Evolutionary conservation across 2,888 invertebrate species (phyloP), one percentile per base, ranked within the genome.

Genomic region (Zhengitettix transpicula): DNA sequence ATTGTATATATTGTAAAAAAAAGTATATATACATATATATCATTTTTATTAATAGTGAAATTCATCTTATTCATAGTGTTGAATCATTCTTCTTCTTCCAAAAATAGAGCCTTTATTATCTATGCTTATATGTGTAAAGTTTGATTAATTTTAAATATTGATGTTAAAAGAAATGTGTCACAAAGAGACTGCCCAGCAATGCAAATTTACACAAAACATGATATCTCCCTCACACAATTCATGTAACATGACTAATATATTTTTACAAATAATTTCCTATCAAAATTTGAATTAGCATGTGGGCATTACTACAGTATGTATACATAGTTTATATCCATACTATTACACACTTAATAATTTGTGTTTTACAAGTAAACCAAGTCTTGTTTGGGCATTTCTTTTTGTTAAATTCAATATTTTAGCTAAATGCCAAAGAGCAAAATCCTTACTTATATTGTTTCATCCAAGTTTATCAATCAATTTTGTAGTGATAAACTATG

Each of bases 371-470:
- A 42, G 12, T 56, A 14, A 47, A 47, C n/a, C 1, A 14, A 14
- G 12, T 56, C 1, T 56, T 56, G 9, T 56, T 11, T 56, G 55
- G 40, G 40, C 55, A 41, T 41, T 42, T n/a, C 12, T 42, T 42
- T 56, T 41, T 42, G 16, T 56, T 56, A 16, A 42, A 28, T 55
- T n/a, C 10, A 40, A 40, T 56, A 56, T 17, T 52, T 57, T 60
- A 62, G 62, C 59, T 62, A 47, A 40, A 58, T 62, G 62, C 62
- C 62, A 62, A 62, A 62, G 62, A 62, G 55, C 59, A 56, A 58
- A 17, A 40, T 60, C 47, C n/a, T 47, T 47, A 47, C n/a, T 5
- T 47, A 47, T 47, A 14, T 14, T 47, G n/a, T 47, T 12, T 14
- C 47, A 47, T 12, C 2, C 14, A 12, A 47, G 14, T 14, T 47